A percentile compares a stretch with the other conserved stretches of the same genome.
phyloP scores from a whole-genome alignment of 2,797 vertebrate species.

The Schizopygopsis pylzovi region DNA sequence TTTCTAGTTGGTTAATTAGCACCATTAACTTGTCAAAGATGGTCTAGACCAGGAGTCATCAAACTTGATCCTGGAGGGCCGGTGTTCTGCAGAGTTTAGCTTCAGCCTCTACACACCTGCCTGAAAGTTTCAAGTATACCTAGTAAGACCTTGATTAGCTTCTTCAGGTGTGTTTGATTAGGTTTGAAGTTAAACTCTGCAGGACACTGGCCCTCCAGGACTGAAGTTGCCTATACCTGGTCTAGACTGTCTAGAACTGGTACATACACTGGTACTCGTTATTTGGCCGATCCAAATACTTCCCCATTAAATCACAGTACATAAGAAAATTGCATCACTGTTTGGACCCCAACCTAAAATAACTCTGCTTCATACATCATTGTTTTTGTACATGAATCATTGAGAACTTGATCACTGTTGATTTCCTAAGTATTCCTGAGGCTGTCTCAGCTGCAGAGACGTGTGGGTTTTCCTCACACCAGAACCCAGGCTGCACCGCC shows the following conservation, averaged over 20 bases:
- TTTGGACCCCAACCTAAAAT: constrained; percentile 27
- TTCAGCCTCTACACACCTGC: no score
- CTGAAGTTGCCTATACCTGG: no score
- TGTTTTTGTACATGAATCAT: constrained; percentile 30
- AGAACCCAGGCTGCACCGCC: constrained; percentile 64
- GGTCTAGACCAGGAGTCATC: no score
- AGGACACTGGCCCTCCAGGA: no score
- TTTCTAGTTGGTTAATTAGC: background rate
- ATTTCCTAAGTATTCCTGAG: constrained; percentile 63
- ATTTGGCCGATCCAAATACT: background rate
- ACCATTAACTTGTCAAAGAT: background rate
- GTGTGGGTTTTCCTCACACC: constrained; percentile 65
- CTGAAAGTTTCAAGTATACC: no score
- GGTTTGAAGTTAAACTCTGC: no score
- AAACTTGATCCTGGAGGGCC: no score
- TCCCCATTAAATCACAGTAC: background rate
- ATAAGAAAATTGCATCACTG: constrained; percentile 24
- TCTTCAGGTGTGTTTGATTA: no score
- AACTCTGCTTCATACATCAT: constrained; percentile 22
- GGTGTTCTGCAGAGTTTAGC: no score
- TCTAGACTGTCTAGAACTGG: no score
- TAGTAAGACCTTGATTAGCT: no score
- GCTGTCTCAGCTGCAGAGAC: constrained; percentile 53
- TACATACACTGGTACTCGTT: no score
- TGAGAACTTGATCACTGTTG: constrained; percentile 37